Evolutionary conservation across 35 echinoderm and acorn worm genomes (phyloP).

Genomic region (Ophioderma brevispina): DNA sequence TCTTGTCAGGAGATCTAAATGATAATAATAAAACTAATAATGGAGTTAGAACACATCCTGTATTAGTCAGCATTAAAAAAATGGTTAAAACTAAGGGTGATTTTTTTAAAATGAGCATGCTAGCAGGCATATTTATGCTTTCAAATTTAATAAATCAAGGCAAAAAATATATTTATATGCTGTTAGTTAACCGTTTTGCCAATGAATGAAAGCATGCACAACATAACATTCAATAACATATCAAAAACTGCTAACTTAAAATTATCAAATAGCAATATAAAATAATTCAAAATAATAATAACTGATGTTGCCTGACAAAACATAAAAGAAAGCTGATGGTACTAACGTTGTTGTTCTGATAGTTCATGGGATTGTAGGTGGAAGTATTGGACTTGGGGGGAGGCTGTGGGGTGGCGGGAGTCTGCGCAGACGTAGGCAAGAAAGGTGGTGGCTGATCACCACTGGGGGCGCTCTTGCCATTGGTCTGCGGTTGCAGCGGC

Average conservation of each 20-base stretch:
- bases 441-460: background rate
- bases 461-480: background rate
- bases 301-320: constrained; percentile 2
- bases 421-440: constrained; percentile 14
- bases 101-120: background rate
- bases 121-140: no score
- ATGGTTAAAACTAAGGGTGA: background rate
- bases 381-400: background rate
- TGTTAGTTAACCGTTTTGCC: background rate
- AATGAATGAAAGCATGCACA: background rate
- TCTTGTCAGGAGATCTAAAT: no score
- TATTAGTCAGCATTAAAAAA: background rate
- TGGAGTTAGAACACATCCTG: constrained; percentile 9
- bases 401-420: background rate
- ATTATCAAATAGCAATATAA: background rate
- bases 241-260: constrained; percentile 1
- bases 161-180: background rate
- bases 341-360: constrained; percentile 42
- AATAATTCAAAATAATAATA: background rate
- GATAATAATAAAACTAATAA: background rate
- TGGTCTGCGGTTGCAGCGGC: constrained; percentile 4
- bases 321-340: constrained; percentile 10
- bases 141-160: background rate
- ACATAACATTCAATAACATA: background rate
- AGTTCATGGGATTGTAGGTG: constrained; percentile 13